Conservation (phyloP, 2,888 invertebrate genomes). For the Zaprionus lineosus region DNA sequence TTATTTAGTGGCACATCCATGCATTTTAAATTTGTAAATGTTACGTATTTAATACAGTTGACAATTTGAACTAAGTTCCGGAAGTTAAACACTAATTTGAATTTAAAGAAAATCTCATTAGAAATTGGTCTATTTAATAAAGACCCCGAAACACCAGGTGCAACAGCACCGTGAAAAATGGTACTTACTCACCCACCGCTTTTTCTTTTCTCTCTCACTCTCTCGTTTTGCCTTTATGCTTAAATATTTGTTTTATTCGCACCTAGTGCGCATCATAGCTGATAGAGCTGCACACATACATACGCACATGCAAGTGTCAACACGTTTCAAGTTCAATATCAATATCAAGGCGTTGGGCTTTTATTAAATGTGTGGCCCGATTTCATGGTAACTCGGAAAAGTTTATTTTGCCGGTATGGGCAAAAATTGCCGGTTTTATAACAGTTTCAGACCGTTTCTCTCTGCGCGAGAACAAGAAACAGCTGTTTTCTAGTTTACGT, state of each 20-base stretch:
- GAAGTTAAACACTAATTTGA: no score
- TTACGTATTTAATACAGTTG: no score
- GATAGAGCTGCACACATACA: slow-evolving; percentile 19
- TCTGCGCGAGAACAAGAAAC: slow-evolving; percentile 9
- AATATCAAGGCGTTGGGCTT: slow-evolving; percentile 52
- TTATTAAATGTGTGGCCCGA: slow-evolving; percentile 12
- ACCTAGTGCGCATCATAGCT: slow-evolving; percentile 15
- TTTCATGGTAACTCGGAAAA: slow-evolving; percentile 10
- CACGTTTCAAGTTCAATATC: slow-evolving; percentile 73
- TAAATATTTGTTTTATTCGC: slow-evolving; percentile 4
- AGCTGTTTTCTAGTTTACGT: slow-evolving; percentile 50
- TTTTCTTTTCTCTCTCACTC: neutral
- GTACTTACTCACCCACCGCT: no score
- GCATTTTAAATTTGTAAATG: no score
- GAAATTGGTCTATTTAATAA: no score
- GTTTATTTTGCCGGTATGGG: slow-evolving; percentile 28
- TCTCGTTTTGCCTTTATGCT: neutral
- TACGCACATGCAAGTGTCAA: no score
- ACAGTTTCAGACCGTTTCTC: slow-evolving; percentile 6
- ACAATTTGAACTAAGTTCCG: no score
- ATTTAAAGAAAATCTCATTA: no score
- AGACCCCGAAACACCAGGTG: no score
- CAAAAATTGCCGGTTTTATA: slow-evolving; percentile 39
- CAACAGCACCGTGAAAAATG: no score
- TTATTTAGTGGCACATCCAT: neutral